Conservation (phyloP, 1,140 invertebrate genomes). For the Plectrocnemia conspersa region DNA sequence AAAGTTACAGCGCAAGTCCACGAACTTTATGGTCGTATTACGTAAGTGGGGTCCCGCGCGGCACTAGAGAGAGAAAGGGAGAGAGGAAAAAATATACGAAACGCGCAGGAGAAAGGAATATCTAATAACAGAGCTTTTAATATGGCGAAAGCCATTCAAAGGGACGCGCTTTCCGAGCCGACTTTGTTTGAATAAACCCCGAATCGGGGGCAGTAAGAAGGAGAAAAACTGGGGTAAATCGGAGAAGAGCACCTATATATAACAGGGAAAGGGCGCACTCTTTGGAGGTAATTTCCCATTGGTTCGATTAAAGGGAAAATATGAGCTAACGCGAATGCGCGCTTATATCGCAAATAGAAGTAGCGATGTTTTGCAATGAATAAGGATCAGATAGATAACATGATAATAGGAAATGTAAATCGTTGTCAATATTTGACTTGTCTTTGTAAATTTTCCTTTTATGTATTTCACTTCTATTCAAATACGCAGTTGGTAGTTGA, state of each 20-base stretch:
- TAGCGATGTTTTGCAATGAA: too few species aligned
- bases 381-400: too few species aligned
- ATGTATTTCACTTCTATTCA: too few species aligned
- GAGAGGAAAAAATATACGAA: conserved; percentile 1
- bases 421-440: conserved; percentile 4
- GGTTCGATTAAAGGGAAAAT: conserved; percentile 10
- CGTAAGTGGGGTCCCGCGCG: too few species aligned
- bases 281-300: conserved; percentile 6
- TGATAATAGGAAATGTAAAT: too few species aligned
- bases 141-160: conserved; percentile 13
- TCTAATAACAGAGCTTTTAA: conserved; percentile 23
- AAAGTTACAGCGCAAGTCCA: too few species aligned
- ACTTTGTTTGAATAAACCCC: conserved; percentile 12
- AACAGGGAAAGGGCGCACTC: neutral
- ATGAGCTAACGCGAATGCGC: too few species aligned
- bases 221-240: too few species aligned
- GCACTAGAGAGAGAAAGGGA: neutral
- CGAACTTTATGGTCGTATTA: too few species aligned
- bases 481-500: too few species aligned
- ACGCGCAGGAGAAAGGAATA: conserved; percentile 14
- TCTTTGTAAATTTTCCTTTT: too few species aligned
- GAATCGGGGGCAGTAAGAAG: too few species aligned
- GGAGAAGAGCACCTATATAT: neutral
- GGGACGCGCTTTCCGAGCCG: neutral
- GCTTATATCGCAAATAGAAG: neutral